Conservation (phyloP, 2,113 vertebrate genomes). For the Scatophagus argus region DNA sequence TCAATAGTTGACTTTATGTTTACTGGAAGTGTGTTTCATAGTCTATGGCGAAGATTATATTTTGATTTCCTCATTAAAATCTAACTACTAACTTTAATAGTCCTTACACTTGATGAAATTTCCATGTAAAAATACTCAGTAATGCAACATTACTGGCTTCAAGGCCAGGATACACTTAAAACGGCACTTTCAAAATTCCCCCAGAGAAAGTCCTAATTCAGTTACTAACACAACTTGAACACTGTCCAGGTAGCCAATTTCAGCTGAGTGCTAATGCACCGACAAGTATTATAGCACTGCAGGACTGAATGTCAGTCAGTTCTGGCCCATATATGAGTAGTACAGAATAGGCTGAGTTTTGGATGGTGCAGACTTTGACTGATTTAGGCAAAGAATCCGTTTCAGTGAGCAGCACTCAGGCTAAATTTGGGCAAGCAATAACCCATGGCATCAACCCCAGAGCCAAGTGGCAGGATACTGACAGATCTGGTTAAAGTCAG, state of each 20-base stretch:
- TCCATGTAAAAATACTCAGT: neutral
- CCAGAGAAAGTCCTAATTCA: constrained; percentile 37
- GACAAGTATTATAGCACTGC: constrained; percentile 26
- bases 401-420: constrained; percentile 36
- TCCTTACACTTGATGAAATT: neutral
- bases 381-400: constrained; percentile 27
- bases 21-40: neutral
- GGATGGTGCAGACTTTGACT: constrained; percentile 7
- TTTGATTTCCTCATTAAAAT: neutral
- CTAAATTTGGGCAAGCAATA: constrained; percentile 35
- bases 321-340: constrained; percentile 22
- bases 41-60: neutral
- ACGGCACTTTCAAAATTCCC: constrained; percentile 18
- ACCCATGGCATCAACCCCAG: constrained; percentile 20
- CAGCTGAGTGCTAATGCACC: constrained; percentile 47
- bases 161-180: neutral
- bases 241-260: constrained; percentile 54
- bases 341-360: constrained; percentile 37
- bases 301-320: constrained; percentile 36
- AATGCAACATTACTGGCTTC: constrained; percentile 12
- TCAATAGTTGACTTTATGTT: neutral
- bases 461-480: constrained; percentile 38
- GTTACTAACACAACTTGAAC: constrained; percentile 52
- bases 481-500: constrained; percentile 50
- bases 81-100: neutral